These are phyloP conservation scores for Spodoptera exigua DNA, from an alignment of 2,888 invertebrate genomes.

Conservation along the genomic window DNA sequence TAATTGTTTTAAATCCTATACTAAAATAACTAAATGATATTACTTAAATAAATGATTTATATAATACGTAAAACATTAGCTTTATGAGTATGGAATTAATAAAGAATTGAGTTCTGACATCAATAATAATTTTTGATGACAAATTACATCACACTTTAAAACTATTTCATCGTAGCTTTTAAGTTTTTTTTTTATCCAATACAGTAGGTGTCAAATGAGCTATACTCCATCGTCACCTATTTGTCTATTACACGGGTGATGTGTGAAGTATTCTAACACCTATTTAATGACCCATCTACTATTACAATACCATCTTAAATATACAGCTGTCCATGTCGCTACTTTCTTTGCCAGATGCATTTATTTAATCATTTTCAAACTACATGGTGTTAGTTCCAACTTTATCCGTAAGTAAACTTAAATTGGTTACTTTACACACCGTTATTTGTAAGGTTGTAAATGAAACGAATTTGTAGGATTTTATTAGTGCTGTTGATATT, in stretches of 20 bases:
- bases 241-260: constrained; percentile 75
- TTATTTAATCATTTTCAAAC: no score
- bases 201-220: constrained; percentile 72
- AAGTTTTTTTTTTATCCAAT: constrained; percentile 46
- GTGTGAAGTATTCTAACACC: constrained; percentile 78
- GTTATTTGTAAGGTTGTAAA: constrained; percentile 55
- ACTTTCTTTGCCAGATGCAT: no score
- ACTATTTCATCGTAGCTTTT: constrained; percentile 50
- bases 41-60: no score
- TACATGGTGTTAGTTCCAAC: no score
- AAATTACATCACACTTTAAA: constrained; percentile 16
- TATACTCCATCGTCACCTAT: constrained; percentile 77
- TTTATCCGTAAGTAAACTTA: no score
- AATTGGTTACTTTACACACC: constrained; percentile 29
- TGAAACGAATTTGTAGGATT: constrained; percentile 52
- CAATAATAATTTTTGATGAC: constrained; percentile 1
- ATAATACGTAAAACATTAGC: no score
- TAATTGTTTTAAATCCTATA: no score
- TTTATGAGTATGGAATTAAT: no score
- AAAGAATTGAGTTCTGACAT: no score
- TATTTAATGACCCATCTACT: constrained; percentile 56
- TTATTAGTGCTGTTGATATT: constrained; percentile 47
- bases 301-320: constrained; percentile 25
- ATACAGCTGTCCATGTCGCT: no score
- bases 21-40: no score